phyloP scores from a whole-genome alignment of 2,888 invertebrate genomes.

The Drosophila merina region DNA sequence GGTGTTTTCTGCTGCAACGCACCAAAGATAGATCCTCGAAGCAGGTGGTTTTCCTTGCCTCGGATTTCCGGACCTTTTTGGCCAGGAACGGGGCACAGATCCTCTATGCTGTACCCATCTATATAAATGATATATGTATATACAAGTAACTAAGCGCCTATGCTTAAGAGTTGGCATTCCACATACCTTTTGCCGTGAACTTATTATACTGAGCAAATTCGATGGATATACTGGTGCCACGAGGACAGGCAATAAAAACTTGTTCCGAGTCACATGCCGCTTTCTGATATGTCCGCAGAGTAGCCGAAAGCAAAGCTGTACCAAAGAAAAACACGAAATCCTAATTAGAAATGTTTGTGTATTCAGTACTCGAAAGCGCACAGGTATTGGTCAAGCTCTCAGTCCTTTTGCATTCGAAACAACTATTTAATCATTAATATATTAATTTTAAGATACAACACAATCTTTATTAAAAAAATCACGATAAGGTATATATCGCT shows the following conservation, averaged over 20 bases:
- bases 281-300: slow-evolving; percentile 94
- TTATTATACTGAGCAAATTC: slow-evolving; percentile 92
- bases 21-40: slow-evolving; percentile 82
- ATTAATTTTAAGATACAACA: too few relatives aligned
- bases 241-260: slow-evolving; percentile 94
- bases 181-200: slow-evolving; percentile 81
- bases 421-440: too few relatives aligned
- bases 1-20: slow-evolving; percentile 76
- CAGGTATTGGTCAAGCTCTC: too few relatives aligned
- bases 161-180: too few relatives aligned
- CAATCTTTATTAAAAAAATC: too few relatives aligned
- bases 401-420: too few relatives aligned
- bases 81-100: slow-evolving; percentile 76
- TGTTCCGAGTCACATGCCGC: slow-evolving; percentile 96
- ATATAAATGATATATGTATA: slow-evolving; percentile 25
- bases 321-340: not conserved
- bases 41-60: slow-evolving; percentile 77
- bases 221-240: slow-evolving; percentile 95
- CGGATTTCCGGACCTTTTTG: slow-evolving; percentile 67
- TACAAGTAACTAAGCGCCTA: too few relatives aligned
- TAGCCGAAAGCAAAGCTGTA: slow-evolving; percentile 94
- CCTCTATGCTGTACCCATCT: slow-evolving; percentile 83
- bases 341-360: not conserved
- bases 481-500: too few relatives aligned
- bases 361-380: not conserved